Conservation (phyloP, 2,797 vertebrate species). For the Lepidocolaptes lacrymiger region DNA sequence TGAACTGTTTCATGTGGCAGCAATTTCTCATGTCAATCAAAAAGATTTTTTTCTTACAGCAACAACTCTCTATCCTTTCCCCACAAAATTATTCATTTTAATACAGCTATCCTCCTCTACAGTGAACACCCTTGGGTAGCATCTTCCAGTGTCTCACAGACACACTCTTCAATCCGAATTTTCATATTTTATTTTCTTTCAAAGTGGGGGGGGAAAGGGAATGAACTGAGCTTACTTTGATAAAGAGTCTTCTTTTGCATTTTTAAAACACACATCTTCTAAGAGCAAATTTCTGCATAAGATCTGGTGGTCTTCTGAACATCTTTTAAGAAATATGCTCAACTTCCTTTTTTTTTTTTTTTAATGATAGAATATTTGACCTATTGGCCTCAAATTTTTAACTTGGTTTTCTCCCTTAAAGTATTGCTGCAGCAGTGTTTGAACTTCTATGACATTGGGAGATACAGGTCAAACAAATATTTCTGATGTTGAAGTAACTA, state of each 20-base stretch:
- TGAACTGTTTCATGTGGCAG: conserved; percentile 71
- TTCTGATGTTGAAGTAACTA: conserved; percentile 25
- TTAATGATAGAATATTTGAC: conserved; percentile 34
- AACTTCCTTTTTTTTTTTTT: neutral
- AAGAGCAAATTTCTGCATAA: neutral
- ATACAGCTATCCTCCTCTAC: conserved; percentile 41
- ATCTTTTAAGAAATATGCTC: conserved; percentile 5
- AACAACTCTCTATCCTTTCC: conserved; percentile 56
- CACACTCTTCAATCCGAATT: conserved; percentile 6
- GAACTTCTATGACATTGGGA: conserved; percentile 20
- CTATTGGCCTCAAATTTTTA: conserved; percentile 44
- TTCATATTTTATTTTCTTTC: conserved; percentile 62
- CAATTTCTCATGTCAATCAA: conserved; percentile 74
- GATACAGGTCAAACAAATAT: conserved; percentile 36
- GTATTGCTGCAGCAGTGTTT: conserved; percentile 27
- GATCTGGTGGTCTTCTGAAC: conserved; percentile 28
- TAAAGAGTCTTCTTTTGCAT: conserved; percentile 31
- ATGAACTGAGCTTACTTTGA: conserved; percentile 21
- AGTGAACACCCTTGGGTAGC: conserved; percentile 57
- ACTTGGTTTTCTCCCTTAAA: neutral
- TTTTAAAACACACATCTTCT: conserved; percentile 35
- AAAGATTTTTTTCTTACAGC: conserved; percentile 64
- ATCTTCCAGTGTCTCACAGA: conserved; percentile 47
- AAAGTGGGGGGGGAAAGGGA: neutral
- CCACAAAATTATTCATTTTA: conserved; percentile 69